Evolutionary conservation across 1,140 invertebrate genomes (phyloP).

Genomic region (Marisa cornuarietis): DNA sequence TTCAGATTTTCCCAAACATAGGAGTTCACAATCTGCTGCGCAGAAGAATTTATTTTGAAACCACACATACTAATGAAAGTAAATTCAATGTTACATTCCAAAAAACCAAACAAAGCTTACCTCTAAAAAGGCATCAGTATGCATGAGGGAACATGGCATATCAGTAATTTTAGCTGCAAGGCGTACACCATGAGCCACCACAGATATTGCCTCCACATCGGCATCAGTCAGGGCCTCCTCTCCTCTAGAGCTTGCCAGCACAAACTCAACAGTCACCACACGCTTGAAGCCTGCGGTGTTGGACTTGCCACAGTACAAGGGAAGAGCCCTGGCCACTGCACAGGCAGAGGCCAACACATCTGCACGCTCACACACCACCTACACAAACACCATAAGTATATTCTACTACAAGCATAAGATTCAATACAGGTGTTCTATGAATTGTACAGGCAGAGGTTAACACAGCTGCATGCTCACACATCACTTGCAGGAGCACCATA

Average conservation of each 20-base stretch:
- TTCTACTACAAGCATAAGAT: slow-evolving; percentile 17
- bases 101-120: slow-evolving; percentile 61
- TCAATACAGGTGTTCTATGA: slow-evolving; percentile 46
- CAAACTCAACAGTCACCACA: slow-evolving; percentile 73
- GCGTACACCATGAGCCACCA: slow-evolving; percentile 74
- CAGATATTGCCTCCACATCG: slow-evolving; percentile 74
- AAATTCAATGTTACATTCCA: no score
- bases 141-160: slow-evolving; percentile 85
- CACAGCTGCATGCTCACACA: slow-evolving; percentile 80
- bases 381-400: slow-evolving; percentile 46
- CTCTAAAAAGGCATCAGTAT: slow-evolving; percentile 80
- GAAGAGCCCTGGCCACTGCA: slow-evolving; percentile 83
- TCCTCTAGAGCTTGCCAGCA: slow-evolving; percentile 67
- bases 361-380: slow-evolving; percentile 82
- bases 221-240: slow-evolving; percentile 66
- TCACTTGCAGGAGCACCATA: slow-evolving; percentile 71
- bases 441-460: slow-evolving; percentile 82
- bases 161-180: slow-evolving; percentile 85
- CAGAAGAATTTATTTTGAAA: slow-evolving; percentile 3
- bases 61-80: neutral
- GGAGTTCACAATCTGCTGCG: no score
- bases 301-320: slow-evolving; percentile 76
- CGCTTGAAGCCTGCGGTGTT: slow-evolving; percentile 38
- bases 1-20: no score
- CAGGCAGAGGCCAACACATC: slow-evolving; percentile 82